Evolutionary conservation across 2,797 vertebrate species (phyloP).

Genomic region (Sciurus carolinensis): DNA sequence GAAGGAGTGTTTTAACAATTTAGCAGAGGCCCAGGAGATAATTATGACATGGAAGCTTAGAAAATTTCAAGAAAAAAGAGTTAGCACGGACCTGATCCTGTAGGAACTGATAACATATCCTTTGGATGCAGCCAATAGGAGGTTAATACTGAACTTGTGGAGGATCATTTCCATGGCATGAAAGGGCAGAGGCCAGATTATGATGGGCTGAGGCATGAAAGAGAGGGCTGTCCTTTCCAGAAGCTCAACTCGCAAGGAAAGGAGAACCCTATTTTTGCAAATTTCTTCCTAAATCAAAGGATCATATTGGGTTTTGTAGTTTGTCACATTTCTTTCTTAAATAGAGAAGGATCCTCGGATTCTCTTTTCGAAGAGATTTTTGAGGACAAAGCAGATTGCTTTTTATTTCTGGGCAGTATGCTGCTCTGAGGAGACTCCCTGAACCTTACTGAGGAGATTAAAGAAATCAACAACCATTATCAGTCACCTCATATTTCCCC

Average conservation of each 20-base stretch:
- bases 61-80: conserved; percentile 17
- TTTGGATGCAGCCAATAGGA: not conserved
- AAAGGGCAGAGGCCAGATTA: not conserved
- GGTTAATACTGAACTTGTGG: not conserved
- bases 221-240: not conserved
- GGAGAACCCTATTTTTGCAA: not conserved
- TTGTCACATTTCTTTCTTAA: not conserved
- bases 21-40: not conserved
- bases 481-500: not conserved
- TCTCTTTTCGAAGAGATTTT: not conserved
- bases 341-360: not conserved
- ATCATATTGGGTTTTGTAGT: not conserved
- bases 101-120: not conserved
- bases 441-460: conserved; percentile 23
- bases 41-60: conserved; percentile 8
- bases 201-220: not conserved
- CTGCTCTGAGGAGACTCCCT: not conserved
- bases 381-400: not conserved
- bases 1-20: not conserved
- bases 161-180: not conserved
- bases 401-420: not conserved
- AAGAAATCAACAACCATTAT: not conserved
- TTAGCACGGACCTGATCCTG: not conserved
- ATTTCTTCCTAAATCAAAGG: not conserved
- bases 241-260: not conserved